These are phyloP conservation scores for Macrostomum lignano DNA, from an alignment of 1,140 invertebrate genomes.

Conservation along the genomic window DNA sequence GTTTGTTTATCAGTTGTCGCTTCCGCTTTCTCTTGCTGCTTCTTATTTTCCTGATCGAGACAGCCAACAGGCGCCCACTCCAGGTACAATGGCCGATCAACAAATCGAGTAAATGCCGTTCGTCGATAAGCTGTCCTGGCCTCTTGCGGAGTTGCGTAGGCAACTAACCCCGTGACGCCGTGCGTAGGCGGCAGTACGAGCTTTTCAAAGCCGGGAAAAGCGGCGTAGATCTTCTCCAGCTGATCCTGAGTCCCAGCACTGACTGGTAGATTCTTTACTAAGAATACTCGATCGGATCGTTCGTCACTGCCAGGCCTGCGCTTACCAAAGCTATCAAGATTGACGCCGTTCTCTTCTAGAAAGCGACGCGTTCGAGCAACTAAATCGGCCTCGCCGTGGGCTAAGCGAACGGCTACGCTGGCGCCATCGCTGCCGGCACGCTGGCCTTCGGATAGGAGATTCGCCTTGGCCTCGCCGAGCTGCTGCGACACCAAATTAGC, in stretches of 20 bases:
- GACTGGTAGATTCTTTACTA: slow-evolving; percentile 77
- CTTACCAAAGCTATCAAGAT: slow-evolving; percentile 55
- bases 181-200: too few relatives aligned
- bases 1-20: too few relatives aligned
- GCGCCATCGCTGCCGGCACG: neutral
- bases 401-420: slow-evolving; percentile 33
- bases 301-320: slow-evolving; percentile 14
- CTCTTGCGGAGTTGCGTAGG: slow-evolving; percentile 72
- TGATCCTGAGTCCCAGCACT: slow-evolving; percentile 42
- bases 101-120: slow-evolving; percentile 54
- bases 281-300: slow-evolving; percentile 59
- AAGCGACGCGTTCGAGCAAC: slow-evolving; percentile 62
- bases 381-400: slow-evolving; percentile 78
- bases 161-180: too few relatives aligned
- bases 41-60: too few relatives aligned
- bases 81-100: slow-evolving; percentile 55
- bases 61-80: slow-evolving; percentile 90
- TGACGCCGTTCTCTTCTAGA: slow-evolving; percentile 56
- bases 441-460: too few relatives aligned
- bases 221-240: slow-evolving; percentile 43
- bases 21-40: too few relatives aligned
- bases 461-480: slow-evolving; percentile 48
- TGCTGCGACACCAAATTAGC: slow-evolving; percentile 59
- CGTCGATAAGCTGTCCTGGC: slow-evolving; percentile 59
- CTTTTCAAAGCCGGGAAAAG: too few relatives aligned